These are phyloP conservation scores for Plutomurus gul DNA, from an alignment of 1,140 invertebrate genomes.

Conservation along the genomic window DNA sequence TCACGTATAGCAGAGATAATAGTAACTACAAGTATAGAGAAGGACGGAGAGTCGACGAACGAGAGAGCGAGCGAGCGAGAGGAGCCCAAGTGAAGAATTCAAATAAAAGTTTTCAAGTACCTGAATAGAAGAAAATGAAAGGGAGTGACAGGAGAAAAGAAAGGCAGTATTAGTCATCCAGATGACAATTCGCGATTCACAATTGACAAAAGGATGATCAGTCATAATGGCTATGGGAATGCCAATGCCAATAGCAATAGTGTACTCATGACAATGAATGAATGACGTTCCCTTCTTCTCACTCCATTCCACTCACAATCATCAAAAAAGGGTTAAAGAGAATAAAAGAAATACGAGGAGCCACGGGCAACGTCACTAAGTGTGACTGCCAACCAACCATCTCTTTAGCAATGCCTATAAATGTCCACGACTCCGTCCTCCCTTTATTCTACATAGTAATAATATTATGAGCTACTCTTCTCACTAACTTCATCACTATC, in stretches of 20 bases:
- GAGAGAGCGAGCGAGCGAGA: neutral
- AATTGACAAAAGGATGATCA: constrained; percentile 27
- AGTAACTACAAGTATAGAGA: too few species aligned
- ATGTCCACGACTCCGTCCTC: neutral
- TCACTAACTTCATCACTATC: too few species aligned
- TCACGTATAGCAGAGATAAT: too few species aligned
- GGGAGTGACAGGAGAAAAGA: constrained; percentile 18
- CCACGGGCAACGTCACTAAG: neutral
- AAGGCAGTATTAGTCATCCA: constrained; percentile 26
- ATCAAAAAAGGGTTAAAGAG: constrained; percentile 17
- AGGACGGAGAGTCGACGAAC: too few species aligned
- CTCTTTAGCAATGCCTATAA: neutral
- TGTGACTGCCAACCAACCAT: too few species aligned
- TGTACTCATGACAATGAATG: constrained; percentile 17
- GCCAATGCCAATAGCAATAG: constrained; percentile 4
- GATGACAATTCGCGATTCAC: constrained; percentile 26
- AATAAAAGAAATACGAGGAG: neutral
- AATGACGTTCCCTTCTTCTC: neutral
- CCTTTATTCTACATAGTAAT: too few species aligned
- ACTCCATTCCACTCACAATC: neutral
- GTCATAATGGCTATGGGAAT: constrained; percentile 28
- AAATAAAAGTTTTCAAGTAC: constrained; percentile 19
- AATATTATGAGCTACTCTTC: too few species aligned
- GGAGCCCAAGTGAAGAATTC: neutral
- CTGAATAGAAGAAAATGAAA: constrained; percentile 24